Conservation (phyloP, 2,113 vertebrate species). For the Pseudopipra pipra region DNA sequence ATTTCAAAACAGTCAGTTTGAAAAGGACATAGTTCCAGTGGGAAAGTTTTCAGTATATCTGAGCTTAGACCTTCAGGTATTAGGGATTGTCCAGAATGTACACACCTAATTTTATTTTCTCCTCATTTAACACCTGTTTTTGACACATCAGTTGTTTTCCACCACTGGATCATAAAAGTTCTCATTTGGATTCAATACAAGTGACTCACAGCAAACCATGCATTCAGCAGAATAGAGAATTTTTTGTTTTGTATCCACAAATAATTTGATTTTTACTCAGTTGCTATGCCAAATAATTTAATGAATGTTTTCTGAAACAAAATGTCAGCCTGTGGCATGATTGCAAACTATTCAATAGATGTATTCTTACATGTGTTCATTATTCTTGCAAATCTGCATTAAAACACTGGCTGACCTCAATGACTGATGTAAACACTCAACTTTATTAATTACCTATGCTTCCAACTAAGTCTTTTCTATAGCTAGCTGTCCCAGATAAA, state of each 20-base stretch:
- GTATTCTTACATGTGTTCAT: neutral
- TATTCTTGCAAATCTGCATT: neutral
- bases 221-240: neutral
- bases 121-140: neutral
- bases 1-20: neutral
- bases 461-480: neutral
- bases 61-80: neutral
- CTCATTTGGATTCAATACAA: neutral
- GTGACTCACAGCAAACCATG: neutral
- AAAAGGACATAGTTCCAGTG: neutral
- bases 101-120: neutral
- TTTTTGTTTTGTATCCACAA: neutral
- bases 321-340: slow-evolving; percentile 32
- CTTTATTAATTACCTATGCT: neutral
- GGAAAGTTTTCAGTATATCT: neutral
- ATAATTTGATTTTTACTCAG: slow-evolving; percentile 42
- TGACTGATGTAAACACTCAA: neutral
- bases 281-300: slow-evolving; percentile 56
- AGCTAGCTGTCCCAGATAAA: neutral
- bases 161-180: neutral
- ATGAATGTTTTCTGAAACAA: slow-evolving; percentile 35
- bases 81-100: neutral
- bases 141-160: neutral
- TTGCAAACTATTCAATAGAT: neutral
- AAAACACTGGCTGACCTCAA: neutral